A percentile compares a stretch with the other conserved stretches of the same genome.
Conservation (phyloP, 2,888 invertebrate genomes). For the Sesia apiformis region DNA sequence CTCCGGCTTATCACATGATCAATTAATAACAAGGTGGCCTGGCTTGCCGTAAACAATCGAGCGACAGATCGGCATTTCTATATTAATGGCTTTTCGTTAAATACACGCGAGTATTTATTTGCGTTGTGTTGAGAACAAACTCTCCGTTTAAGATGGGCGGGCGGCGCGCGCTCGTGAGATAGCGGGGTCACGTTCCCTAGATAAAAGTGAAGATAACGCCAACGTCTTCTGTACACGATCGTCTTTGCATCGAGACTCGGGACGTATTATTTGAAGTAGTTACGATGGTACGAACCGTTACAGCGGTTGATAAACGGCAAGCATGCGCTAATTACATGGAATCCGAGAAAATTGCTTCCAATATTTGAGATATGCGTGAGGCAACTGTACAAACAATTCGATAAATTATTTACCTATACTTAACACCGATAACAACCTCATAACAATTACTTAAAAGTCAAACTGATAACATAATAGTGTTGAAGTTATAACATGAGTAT, state of each 20-base stretch:
- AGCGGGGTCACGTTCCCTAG: conserved; percentile 66
- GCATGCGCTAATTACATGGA: no score
- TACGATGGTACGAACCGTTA: neutral
- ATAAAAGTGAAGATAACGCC: conserved; percentile 56
- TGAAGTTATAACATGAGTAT: no score
- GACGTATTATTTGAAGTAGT: conserved; percentile 1
- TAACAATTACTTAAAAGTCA: no score
- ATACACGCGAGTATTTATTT: conserved; percentile 38
- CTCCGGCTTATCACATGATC: conserved; percentile 25
- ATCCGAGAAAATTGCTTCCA: no score
- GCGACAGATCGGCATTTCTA: conserved; percentile 56
- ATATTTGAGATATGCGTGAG: no score
- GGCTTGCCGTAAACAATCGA: conserved; percentile 48
- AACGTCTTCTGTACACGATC: conserved; percentile 54
- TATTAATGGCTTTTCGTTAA: conserved; percentile 53
- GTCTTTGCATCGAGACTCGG: conserved; percentile 35
- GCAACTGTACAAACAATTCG: no score
- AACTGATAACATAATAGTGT: no score
- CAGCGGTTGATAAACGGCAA: no score
- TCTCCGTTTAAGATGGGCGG: conserved; percentile 52
- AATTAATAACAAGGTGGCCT: conserved; percentile 67
- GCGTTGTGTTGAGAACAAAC: conserved; percentile 29
- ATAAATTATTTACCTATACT: no score
- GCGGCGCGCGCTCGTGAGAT: conserved; percentile 43
- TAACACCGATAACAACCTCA: no score